Conservation (phyloP, 2,888 invertebrate genomes). For the Clivina fossor region DNA sequence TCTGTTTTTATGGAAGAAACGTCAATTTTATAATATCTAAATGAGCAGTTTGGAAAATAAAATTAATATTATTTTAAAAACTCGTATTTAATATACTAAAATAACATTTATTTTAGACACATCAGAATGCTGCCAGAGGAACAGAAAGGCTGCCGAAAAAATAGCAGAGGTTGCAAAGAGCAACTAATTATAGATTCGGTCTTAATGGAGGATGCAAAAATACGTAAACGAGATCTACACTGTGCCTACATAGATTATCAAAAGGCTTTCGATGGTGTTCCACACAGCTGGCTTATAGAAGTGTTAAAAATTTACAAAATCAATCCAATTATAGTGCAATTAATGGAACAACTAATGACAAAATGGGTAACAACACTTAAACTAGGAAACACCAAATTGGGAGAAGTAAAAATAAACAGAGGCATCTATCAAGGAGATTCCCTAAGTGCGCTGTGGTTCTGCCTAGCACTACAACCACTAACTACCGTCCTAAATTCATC, state of each 20-base stretch:
- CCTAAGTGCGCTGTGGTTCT: slow-evolving; percentile 30
- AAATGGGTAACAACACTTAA: background rate
- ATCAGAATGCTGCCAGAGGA: slow-evolving; percentile 1
- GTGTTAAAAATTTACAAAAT: background rate
- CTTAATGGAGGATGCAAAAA: background rate
- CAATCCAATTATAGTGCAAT: background rate
- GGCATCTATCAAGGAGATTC: slow-evolving; percentile 6
- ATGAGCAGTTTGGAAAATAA: too few relatives aligned
- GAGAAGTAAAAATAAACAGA: background rate
- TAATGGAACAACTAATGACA: background rate
- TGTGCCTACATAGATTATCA: slow-evolving; percentile 3
- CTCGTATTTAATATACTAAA: too few relatives aligned
- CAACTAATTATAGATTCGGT: slow-evolving; percentile 4
- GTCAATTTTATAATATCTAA: too few relatives aligned
- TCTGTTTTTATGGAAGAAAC: too few relatives aligned
- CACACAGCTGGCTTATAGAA: background rate
- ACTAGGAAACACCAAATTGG: background rate
- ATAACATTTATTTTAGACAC: too few relatives aligned
- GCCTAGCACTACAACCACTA: slow-evolving; percentile 29
- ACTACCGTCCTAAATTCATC: slow-evolving; percentile 11
- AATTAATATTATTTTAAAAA: too few relatives aligned
- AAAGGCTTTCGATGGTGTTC: slow-evolving; percentile 3
- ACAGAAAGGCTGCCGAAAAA: slow-evolving; percentile 19
- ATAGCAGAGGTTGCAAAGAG: slow-evolving; percentile 12
- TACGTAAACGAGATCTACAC: background rate